These are phyloP conservation scores for Microcebus ravelobensis DNA, from an alignment of 2,113 vertebrate genomes.

Conservation along the genomic window DNA sequence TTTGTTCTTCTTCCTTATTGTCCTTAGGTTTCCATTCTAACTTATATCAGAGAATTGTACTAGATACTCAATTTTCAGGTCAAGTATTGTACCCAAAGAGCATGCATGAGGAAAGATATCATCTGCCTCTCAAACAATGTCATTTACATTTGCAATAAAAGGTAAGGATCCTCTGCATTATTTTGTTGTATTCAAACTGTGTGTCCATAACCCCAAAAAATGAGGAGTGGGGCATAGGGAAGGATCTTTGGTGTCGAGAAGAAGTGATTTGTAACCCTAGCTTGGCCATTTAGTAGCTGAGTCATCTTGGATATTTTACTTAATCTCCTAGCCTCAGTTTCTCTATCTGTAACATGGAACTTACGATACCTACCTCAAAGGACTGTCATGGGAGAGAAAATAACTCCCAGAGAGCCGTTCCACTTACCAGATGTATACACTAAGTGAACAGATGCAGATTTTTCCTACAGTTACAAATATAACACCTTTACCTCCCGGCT, in stretches of 20 bases:
- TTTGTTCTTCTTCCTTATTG: not conserved
- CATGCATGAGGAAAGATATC: not conserved
- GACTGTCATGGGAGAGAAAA: not conserved
- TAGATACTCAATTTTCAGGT: not conserved
- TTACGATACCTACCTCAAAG: not conserved
- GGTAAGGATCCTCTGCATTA: not conserved
- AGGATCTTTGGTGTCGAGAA: not conserved
- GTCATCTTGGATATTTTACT: not conserved
- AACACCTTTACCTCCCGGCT: not conserved
- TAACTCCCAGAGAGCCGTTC: not conserved
- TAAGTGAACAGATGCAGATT: not conserved
- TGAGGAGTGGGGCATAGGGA: no score
- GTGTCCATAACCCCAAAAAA: not conserved
- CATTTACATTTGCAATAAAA: not conserved
- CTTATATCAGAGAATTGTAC: not conserved
- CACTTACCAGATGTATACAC: not conserved
- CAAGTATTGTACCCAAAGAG: not conserved
- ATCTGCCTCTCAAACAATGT: not conserved
- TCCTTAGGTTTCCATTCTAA: not conserved
- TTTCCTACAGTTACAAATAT: not conserved
- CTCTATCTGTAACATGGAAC: not conserved
- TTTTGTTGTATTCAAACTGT: not conserved
- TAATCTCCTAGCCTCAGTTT: not conserved
- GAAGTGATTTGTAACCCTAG: not conserved
- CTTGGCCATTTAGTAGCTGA: not conserved